Evolutionary conservation across 2,113 vertebrate species (phyloP).

Genomic region (Bungarus multicinctus): DNA sequence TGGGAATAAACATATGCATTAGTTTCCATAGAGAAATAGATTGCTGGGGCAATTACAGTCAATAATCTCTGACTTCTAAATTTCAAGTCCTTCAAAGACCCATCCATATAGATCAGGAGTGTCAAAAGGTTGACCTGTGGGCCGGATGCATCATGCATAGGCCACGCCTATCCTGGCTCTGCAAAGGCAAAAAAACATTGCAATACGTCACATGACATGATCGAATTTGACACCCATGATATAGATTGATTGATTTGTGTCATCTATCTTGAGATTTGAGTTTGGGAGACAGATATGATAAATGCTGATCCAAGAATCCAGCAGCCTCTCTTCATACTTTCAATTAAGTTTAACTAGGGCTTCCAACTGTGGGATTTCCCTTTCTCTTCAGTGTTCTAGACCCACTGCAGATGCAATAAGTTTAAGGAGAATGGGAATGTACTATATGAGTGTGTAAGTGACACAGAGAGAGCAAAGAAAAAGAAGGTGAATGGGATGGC

Average conservation of each 20-base stretch:
- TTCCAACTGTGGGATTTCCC: background rate
- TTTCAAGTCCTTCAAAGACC: background rate
- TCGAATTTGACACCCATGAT: too few species aligned
- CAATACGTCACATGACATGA: too few species aligned
- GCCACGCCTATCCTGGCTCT: too few species aligned
- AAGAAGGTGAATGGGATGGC: background rate
- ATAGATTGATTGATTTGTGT: background rate
- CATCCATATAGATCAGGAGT: too few species aligned
- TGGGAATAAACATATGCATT: background rate
- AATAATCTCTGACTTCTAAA: background rate
- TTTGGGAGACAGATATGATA: background rate
- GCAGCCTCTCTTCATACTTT: background rate
- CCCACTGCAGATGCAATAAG: background rate
- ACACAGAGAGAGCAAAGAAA: background rate
- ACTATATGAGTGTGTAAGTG: background rate
- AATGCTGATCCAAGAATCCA: background rate
- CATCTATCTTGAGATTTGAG: background rate
- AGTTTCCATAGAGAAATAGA: background rate
- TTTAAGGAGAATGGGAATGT: background rate
- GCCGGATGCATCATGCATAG: too few species aligned
- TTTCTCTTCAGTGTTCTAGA: background rate
- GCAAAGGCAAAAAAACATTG: too few species aligned
- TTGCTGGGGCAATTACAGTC: background rate
- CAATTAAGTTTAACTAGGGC: background rate
- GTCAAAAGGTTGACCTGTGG: too few species aligned